Evolutionary conservation across 37 sponge, comb jelly and placozoan species (phyloP).

Genomic region (Hexactinellida sp.): DNA sequence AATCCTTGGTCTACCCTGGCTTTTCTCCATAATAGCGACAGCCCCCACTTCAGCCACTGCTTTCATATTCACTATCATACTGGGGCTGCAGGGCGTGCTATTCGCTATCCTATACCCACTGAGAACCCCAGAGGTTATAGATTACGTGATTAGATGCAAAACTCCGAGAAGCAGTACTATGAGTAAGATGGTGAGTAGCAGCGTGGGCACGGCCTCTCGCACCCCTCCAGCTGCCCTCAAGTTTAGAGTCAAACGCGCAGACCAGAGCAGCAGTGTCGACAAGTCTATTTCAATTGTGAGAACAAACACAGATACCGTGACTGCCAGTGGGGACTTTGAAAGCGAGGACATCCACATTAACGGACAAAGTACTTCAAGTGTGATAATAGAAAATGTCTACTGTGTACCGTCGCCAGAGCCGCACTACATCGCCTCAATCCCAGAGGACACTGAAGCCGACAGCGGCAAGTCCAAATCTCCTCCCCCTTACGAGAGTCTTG

Average conservation of each 20-base stretch:
- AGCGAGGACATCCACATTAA: not conserved
- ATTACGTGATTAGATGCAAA: not conserved
- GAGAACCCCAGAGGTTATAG: not conserved
- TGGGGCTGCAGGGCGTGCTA: not conserved
- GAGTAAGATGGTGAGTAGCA: not conserved
- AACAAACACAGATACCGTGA: not conserved
- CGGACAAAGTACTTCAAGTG: not conserved
- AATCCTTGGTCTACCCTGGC: conserved; percentile 9
- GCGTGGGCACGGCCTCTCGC: not conserved
- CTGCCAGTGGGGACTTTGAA: not conserved
- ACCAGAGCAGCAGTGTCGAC: not conserved
- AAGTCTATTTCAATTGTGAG: not conserved
- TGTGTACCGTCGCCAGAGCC: not conserved
- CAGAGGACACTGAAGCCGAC: not conserved
- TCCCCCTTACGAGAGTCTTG: not conserved
- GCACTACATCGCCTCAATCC: not conserved
- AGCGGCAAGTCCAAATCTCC: not conserved
- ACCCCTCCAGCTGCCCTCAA: not conserved
- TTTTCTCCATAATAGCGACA: not conserved
- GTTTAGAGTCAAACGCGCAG: not conserved
- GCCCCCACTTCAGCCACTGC: not conserved
- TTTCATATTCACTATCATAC: conserved; percentile 3
- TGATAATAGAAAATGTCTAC: not conserved
- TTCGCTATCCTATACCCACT: conserved; percentile 6
- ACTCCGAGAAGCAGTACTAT: not conserved